These are phyloP conservation scores for Muraenolepis orangiensis DNA, from an alignment of 2,797 vertebrate genomes.

Conservation along the genomic window DNA sequence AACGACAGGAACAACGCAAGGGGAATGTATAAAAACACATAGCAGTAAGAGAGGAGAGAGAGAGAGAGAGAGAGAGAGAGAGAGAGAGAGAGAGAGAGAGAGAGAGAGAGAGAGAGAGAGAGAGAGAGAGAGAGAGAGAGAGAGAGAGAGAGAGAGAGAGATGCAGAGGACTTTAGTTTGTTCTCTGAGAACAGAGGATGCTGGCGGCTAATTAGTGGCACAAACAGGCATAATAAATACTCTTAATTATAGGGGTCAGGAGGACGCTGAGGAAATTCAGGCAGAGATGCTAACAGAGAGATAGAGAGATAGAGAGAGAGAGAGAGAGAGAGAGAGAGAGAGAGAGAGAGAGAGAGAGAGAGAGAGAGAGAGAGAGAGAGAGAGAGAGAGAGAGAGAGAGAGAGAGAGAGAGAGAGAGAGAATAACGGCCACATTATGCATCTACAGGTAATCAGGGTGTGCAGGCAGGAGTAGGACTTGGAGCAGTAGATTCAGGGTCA, in stretches of 20 bases:
- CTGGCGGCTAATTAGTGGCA: slow-evolving; percentile 17
- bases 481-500: not conserved
- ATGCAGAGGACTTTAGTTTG: no score
- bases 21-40: no score
- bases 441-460: slow-evolving; percentile 13
- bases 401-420: no score
- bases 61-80: not conserved
- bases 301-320: no score
- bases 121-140: slow-evolving; percentile 3
- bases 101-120: slow-evolving; percentile 15
- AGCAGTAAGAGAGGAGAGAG: slow-evolving; percentile 9
- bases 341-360: no score
- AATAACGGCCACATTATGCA: not conserved
- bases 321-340: no score
- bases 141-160: slow-evolving; percentile 10
- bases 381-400: no score
- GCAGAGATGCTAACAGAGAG: not conserved
- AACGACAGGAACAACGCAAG: not conserved
- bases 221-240: slow-evolving; percentile 26
- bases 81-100: slow-evolving; percentile 11
- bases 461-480: slow-evolving; percentile 2
- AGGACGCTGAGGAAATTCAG: not conserved
- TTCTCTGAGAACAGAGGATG: slow-evolving; percentile 11
- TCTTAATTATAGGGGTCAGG: slow-evolving; percentile 18
- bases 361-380: no score